phyloP scores from a whole-genome alignment of 1,140 invertebrate species.

The Drosophila parvula region DNA sequence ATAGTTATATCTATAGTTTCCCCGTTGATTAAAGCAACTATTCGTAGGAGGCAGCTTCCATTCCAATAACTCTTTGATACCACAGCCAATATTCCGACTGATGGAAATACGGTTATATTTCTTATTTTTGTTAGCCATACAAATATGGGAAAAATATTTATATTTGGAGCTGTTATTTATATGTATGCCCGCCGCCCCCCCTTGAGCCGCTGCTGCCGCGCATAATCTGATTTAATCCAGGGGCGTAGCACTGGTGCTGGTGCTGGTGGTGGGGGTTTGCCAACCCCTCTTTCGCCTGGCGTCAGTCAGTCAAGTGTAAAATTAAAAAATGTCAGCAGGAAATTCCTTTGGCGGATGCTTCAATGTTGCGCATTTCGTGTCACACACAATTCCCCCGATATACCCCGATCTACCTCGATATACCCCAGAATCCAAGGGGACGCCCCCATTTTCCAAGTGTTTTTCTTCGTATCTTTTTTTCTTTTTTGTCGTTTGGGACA shows the following conservation, averaged over 20 bases:
- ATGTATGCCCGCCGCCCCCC: background rate
- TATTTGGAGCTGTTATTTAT: slow-evolving; percentile 33
- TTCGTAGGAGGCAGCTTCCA: background rate
- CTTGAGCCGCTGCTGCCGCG: slow-evolving; percentile 5
- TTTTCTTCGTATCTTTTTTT: slow-evolving; percentile 1
- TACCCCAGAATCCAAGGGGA: background rate
- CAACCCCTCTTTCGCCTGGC: slow-evolving; percentile 4
- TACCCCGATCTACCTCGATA: slow-evolving; percentile 1
- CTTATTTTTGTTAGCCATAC: slow-evolving; percentile 15
- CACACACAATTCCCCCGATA: slow-evolving; percentile 50
- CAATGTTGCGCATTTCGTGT: slow-evolving; percentile 68
- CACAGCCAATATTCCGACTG: slow-evolving; percentile 27
- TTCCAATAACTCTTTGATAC: slow-evolving; percentile 35
- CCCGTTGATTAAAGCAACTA: slow-evolving; percentile 7
- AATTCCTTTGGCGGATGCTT: slow-evolving; percentile 78
- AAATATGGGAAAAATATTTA: slow-evolving; percentile 38
- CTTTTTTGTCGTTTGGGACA: slow-evolving; percentile 7
- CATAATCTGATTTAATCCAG: slow-evolving; percentile 68
- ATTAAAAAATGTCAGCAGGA: slow-evolving; percentile 81
- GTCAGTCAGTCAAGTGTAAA: slow-evolving; percentile 78
- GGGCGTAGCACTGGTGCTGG: background rate
- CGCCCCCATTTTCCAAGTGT: slow-evolving; percentile 7
- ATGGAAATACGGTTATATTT: slow-evolving; percentile 18
- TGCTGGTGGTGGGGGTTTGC: no score
- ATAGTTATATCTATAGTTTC: no score